These are phyloP conservation scores for Rapana venosa DNA, from an alignment of 2,888 invertebrate species.

Conservation along the genomic window DNA sequence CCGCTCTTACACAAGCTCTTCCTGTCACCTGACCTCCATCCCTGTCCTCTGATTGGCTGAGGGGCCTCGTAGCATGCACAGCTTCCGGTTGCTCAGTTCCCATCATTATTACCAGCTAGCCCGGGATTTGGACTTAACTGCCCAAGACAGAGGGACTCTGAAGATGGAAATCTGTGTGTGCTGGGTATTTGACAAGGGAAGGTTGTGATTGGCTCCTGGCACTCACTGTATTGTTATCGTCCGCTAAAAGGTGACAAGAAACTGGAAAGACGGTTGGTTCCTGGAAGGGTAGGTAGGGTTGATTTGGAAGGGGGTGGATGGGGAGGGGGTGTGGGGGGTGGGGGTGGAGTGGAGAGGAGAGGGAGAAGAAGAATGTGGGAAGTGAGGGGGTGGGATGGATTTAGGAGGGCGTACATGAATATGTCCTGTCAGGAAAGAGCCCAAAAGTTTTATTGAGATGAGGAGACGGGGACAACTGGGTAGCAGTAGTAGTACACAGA, in stretches of 20 bases:
- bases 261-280: background rate
- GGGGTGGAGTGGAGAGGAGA: background rate
- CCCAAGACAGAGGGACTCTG: background rate
- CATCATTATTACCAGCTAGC: background rate
- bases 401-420: no score
- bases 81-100: background rate
- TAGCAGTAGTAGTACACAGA: no score
- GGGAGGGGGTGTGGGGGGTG: background rate
- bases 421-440: no score
- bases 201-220: background rate
- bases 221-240: no score
- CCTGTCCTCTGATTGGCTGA: background rate
- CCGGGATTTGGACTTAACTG: background rate
- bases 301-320: background rate
- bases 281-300: background rate
- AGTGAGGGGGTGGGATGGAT: no score
- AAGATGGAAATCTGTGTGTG: background rate
- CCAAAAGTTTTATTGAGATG: no score
- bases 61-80: background rate
- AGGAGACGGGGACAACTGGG: no score
- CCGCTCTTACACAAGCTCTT: no score
- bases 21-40: no score
- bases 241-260: background rate
- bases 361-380: no score
- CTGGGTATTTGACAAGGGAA: background rate